phyloP scores from a whole-genome alignment of 2,888 invertebrate genomes.

The Danaus chrysippus region DNA sequence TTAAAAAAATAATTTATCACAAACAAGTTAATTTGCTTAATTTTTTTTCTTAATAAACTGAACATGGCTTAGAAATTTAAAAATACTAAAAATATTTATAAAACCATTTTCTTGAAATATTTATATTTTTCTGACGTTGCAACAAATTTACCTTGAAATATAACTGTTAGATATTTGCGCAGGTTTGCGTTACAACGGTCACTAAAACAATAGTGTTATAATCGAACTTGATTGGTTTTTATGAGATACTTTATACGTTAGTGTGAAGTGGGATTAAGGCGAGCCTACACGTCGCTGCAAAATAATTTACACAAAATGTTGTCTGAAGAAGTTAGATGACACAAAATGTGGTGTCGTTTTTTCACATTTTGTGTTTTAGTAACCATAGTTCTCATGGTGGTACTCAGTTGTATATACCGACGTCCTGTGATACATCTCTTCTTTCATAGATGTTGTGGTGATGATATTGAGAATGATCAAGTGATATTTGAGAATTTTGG shows the following conservation, averaged over 20 bases:
- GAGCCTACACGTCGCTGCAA: constrained; percentile 1
- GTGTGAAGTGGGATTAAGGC: constrained; percentile 15
- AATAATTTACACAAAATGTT: constrained; percentile 4
- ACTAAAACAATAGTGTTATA: constrained; percentile 20
- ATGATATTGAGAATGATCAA: constrained; percentile 64
- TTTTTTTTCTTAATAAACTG: background rate
- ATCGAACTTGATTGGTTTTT: constrained; percentile 18
- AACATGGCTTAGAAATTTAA: background rate
- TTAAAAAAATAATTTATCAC: no score
- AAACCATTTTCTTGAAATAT: no score
- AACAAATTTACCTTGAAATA: no score
- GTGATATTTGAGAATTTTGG: constrained; percentile 60
- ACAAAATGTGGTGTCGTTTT: constrained; percentile 64
- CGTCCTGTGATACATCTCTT: constrained; percentile 58
- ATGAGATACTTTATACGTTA: constrained; percentile 18
- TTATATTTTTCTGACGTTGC: no score
- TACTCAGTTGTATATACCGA: constrained; percentile 58
- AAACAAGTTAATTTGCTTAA: background rate
- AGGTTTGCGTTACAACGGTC: constrained; percentile 12
- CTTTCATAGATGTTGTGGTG: constrained; percentile 60
- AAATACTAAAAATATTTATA: no score
- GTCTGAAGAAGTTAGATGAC: constrained; percentile 18
- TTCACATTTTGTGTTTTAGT: constrained; percentile 62
- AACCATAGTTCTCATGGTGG: constrained; percentile 54
- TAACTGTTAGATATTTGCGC: constrained; percentile 3